Percentiles rank a stretch among this genome's conserved stretches.
phyloP scores from a whole-genome alignment of 2,797 vertebrate genomes.

The Cryptoprocta ferox region DNA sequence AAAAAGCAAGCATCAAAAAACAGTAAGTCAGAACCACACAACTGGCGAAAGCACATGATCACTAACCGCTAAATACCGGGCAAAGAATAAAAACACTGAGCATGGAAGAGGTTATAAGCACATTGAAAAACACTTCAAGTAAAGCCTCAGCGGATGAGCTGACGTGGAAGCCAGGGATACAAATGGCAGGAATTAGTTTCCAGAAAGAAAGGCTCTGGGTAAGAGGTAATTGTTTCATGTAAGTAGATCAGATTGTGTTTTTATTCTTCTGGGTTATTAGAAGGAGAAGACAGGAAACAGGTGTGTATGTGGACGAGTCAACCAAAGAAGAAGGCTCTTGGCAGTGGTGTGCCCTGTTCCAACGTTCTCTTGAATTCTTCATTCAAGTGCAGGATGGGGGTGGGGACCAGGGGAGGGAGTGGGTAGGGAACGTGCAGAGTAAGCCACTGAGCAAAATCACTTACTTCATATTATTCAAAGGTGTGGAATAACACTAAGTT shows the following conservation, averaged over 20 bases:
- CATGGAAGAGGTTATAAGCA: background rate
- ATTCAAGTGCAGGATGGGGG: background rate
- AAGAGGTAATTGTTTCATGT: background rate
- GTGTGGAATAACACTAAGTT: background rate
- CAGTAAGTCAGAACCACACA: constrained; percentile 22
- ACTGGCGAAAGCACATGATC: constrained; percentile 35
- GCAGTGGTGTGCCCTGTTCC: background rate
- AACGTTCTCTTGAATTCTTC: background rate
- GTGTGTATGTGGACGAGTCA: background rate
- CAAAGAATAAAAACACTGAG: constrained; percentile 25
- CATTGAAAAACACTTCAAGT: background rate
- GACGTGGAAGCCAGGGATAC: background rate
- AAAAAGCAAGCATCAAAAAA: background rate
- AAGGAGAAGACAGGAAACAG: constrained; percentile 33
- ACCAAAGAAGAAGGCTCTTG: background rate
- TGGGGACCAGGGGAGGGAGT: background rate
- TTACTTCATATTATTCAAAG: background rate
- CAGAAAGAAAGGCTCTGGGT: constrained; percentile 34
- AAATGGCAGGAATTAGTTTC: background rate
- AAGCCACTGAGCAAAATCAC: background rate
- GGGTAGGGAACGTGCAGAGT: background rate
- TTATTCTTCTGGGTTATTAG: background rate
- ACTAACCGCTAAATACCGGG: constrained; percentile 24
- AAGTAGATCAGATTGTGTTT: background rate
- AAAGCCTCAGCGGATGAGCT: background rate